These are phyloP conservation scores for Melanotaenia maccullochi DNA, from an alignment of 2,797 vertebrate genomes.

Conservation along the genomic window DNA sequence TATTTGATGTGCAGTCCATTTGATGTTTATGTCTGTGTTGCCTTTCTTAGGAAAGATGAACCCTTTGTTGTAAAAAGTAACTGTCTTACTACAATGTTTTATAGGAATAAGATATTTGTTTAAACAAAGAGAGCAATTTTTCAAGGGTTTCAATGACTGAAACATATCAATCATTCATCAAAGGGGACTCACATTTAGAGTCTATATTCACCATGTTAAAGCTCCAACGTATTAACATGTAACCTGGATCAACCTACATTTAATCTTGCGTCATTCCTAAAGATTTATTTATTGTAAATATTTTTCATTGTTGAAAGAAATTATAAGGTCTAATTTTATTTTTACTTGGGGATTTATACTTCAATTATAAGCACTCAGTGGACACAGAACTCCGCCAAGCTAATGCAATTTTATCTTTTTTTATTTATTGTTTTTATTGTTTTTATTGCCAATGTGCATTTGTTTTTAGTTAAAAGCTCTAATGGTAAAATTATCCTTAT, in stretches of 20 bases:
- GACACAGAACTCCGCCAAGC: too few species aligned
- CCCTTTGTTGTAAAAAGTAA: background rate
- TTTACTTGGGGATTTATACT: background rate
- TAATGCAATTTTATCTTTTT: too few species aligned
- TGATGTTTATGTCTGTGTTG: constrained; percentile 1
- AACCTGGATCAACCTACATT: constrained; percentile 9
- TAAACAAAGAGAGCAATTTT: background rate
- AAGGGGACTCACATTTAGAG: background rate
- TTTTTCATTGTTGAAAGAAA: background rate
- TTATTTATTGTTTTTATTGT: too few species aligned
- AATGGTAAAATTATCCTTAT: too few species aligned
- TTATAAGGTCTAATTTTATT: background rate
- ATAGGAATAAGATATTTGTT: background rate
- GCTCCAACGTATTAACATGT: constrained; percentile 1
- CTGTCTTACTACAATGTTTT: background rate
- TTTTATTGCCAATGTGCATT: too few species aligned
- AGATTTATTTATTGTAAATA: constrained; percentile 1
- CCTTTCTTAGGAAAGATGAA: background rate
- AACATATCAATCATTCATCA: background rate
- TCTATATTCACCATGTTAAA: background rate
- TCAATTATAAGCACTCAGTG: background rate
- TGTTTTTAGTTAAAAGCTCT: too few species aligned
- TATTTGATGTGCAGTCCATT: background rate
- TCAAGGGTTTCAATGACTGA: background rate
- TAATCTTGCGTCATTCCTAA: constrained; percentile 8